phyloP scores from a whole-genome alignment of 2,888 invertebrate genomes.

The Cryptocheilus praepositus region DNA sequence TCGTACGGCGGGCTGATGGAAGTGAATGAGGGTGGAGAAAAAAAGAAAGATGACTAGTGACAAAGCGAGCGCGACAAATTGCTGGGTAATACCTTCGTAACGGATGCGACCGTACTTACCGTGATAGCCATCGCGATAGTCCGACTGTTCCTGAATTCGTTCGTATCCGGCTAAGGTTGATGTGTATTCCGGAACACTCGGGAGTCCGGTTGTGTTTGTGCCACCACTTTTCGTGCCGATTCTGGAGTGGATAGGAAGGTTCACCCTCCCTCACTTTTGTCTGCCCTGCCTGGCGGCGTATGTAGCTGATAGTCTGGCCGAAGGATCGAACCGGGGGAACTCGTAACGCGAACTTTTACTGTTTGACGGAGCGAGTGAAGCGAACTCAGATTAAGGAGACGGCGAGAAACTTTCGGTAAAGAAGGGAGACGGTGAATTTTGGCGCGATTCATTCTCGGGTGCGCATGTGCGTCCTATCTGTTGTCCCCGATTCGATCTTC shows the following conservation, averaged over 20 bases:
- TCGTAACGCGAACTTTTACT: background rate
- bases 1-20: background rate
- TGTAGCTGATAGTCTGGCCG: background rate
- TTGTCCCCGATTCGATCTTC: no score
- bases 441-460: no score
- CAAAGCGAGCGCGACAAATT: constrained; percentile 47
- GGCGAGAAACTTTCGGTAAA: no score
- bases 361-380: background rate
- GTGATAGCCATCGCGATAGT: constrained; percentile 32
- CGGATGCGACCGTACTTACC: constrained; percentile 33
- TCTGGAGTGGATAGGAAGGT: background rate
- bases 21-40: background rate
- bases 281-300: background rate
- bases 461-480: no score
- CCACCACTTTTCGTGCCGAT: background rate
- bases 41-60: constrained; percentile 28
- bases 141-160: constrained; percentile 21
- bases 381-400: no score
- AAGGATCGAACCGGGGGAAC: background rate
- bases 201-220: constrained; percentile 8
- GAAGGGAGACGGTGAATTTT: no score
- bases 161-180: constrained; percentile 10
- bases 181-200: constrained; percentile 7
- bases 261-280: background rate
- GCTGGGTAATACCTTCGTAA: constrained; percentile 38